Evolutionary conservation across 2,888 invertebrate genomes (phyloP).

Genomic region (Pachycephus smyrnensis): DNA sequence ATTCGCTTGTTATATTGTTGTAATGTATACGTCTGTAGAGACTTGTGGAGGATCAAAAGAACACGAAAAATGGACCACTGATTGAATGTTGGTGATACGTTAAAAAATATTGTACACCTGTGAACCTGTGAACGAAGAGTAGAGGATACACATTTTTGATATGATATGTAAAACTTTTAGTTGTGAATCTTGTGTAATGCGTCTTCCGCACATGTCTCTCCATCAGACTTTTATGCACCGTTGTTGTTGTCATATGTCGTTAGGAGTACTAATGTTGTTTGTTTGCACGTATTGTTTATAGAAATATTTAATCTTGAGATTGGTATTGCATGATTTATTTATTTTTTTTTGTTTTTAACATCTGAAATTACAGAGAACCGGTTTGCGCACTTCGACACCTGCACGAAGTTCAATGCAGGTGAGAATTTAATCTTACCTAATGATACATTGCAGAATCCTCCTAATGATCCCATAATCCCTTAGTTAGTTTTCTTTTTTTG

Average conservation of each 20-base stretch:
- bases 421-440: conserved; percentile 43
- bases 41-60: neutral
- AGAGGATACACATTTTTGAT: neutral
- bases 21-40: neutral
- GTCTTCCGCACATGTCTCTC: neutral
- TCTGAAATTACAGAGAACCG: conserved; percentile 58
- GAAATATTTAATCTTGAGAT: neutral
- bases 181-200: neutral
- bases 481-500: no score
- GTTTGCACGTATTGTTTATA: neutral
- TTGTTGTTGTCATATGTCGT: neutral
- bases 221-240: neutral
- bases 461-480: neutral
- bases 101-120: neutral
- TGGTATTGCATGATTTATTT: conserved; percentile 16
- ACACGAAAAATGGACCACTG: neutral
- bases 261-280: neutral
- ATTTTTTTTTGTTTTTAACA: conserved; percentile 31
- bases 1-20: neutral
- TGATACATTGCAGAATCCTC: neutral
- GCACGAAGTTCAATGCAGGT: conserved; percentile 61
- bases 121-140: neutral
- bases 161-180: neutral
- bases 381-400: conserved; percentile 56
- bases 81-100: neutral